Conservation (phyloP, 2,888 invertebrate genomes). For the Pachycephus smyrnensis region DNA sequence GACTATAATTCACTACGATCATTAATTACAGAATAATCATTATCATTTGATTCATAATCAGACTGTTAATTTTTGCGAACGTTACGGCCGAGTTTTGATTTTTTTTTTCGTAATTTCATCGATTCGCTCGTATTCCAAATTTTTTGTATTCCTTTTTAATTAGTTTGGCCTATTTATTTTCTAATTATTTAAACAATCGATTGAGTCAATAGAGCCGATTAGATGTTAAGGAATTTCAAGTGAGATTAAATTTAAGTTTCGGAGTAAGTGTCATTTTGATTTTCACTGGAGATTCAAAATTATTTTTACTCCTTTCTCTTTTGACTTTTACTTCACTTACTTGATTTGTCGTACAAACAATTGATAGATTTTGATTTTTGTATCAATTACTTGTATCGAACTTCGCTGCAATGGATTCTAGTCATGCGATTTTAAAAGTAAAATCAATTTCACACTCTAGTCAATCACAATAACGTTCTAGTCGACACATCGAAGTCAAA, state of each 20-base stretch:
- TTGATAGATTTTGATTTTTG: constrained; percentile 19
- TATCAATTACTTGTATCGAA: background rate
- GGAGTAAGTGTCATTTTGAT: constrained; percentile 5
- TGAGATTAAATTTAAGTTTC: constrained; percentile 38
- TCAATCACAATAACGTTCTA: constrained; percentile 9
- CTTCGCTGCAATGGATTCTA: background rate
- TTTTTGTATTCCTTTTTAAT: background rate
- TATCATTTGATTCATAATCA: background rate
- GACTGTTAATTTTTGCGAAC: background rate
- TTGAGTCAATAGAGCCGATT: constrained; percentile 13
- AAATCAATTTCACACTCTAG: too few relatives aligned
- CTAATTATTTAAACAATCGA: background rate
- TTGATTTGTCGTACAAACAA: constrained; percentile 2
- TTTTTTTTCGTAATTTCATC: background rate
- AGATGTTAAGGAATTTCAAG: constrained; percentile 30
- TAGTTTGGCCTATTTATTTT: background rate
- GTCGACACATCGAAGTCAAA: constrained; percentile 5
- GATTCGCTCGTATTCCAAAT: background rate
- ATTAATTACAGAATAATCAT: background rate
- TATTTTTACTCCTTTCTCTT: background rate
- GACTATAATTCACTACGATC: background rate
- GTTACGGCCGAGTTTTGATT: too few relatives aligned
- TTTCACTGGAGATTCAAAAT: background rate
- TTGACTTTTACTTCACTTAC: background rate
- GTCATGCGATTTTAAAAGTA: too few relatives aligned